phyloP scores from a whole-genome alignment of 2,888 invertebrate species.

The Standfussiana lucernea region DNA sequence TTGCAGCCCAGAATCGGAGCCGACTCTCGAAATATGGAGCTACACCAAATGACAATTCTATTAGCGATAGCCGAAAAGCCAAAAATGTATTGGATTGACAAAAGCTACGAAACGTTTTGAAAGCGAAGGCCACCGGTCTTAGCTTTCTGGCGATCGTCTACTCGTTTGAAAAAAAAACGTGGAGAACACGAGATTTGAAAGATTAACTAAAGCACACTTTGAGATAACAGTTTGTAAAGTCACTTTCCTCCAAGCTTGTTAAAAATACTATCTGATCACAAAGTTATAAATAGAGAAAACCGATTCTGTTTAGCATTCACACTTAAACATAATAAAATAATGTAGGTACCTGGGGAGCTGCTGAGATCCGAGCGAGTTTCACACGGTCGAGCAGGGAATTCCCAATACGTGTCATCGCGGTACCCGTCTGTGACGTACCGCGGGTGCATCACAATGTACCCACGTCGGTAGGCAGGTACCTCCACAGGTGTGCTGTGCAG shows the following conservation, averaged over 20 bases:
- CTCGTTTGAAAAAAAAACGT: not conserved
- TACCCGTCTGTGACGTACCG: slow-evolving; percentile 62
- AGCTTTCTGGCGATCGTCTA: not conserved
- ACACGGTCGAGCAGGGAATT: slow-evolving; percentile 73
- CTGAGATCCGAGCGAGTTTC: slow-evolving; percentile 61
- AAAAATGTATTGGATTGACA: not conserved
- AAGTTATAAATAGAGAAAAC: slow-evolving; percentile 44
- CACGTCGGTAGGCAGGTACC: slow-evolving; percentile 35
- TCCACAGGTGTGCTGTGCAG: slow-evolving; percentile 42
- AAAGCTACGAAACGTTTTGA: not conserved
- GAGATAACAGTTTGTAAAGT: not conserved
- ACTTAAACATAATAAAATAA: slow-evolving; percentile 4
- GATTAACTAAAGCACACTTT: not conserved
- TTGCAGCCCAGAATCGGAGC: not conserved
- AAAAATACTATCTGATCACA: not conserved
- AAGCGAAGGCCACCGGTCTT: not conserved
- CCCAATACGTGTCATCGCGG: slow-evolving; percentile 62
- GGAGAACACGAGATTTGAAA: not conserved
- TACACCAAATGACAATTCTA: too few relatives aligned
- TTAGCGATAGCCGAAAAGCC: not conserved
- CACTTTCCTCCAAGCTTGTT: not conserved
- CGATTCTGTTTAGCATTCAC: slow-evolving; percentile 22
- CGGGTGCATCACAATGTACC: slow-evolving; percentile 63
- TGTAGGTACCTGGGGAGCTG: slow-evolving; percentile 40
- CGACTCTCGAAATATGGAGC: too few relatives aligned